phyloP scores from a whole-genome alignment of 1,140 invertebrate genomes.

The Argopecten irradians region DNA sequence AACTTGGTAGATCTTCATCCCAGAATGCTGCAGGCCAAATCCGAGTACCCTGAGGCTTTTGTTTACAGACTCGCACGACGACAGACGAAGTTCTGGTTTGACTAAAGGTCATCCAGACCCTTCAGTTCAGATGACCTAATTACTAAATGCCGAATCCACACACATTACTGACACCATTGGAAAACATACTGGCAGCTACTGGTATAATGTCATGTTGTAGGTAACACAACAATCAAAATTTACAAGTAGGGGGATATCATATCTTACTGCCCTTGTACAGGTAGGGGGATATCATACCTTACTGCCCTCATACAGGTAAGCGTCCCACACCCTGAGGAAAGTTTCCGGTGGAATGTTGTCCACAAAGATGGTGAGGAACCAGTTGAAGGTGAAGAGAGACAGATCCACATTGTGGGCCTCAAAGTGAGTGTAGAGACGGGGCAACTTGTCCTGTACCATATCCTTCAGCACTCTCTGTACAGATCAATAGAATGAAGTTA shows the following conservation, averaged over 20 bases:
- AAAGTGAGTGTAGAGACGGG: conserved; percentile 78
- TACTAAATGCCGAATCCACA: too few relatives aligned
- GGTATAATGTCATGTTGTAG: background rate
- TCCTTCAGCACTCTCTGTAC: conserved; percentile 79
- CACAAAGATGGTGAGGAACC: conserved; percentile 82
- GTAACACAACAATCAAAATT: background rate
- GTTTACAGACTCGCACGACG: too few relatives aligned
- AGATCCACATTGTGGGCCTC: conserved; percentile 79
- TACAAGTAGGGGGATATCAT: conserved; percentile 24
- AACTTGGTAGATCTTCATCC: too few relatives aligned
- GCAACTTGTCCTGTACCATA: conserved; percentile 80
- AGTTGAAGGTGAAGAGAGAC: conserved; percentile 80
- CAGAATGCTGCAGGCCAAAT: too few relatives aligned
- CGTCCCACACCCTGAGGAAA: conserved; percentile 81
- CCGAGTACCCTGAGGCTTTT: too few relatives aligned
- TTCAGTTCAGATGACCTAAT: too few relatives aligned
- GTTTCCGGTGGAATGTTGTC: conserved; percentile 79
- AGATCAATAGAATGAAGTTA: background rate
- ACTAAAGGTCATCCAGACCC: too few relatives aligned
- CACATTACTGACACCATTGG: too few relatives aligned
- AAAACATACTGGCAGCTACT: too few relatives aligned
- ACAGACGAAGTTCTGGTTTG: too few relatives aligned
- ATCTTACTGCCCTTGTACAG: conserved; percentile 80
- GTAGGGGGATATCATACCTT: conserved; percentile 75
- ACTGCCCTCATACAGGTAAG: conserved; percentile 81